Evolutionary conservation across 2,113 vertebrate genomes (phyloP), one percentile per base, ranked within the genome.

Genomic region (Datnioides undecimradiatus): DNA sequence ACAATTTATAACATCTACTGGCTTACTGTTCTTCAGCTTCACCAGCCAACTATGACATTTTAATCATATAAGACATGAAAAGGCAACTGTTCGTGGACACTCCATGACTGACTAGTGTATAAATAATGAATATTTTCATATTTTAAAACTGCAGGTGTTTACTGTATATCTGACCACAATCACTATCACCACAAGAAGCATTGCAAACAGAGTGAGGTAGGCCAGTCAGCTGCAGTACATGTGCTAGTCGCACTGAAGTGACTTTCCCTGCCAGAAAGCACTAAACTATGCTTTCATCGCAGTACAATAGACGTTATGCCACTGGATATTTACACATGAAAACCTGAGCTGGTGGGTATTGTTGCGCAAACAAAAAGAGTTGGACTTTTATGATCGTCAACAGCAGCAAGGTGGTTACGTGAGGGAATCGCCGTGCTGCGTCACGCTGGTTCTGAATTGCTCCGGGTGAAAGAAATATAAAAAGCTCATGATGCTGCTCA

Each of bases 401-500:
- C 51, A 34, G 51, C 41, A 49, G 49, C 19, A 29, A 1, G n/a
- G 29, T 12, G 14, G 49, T 23, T 1, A 31, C 12, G 9, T 11
- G 21, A 65, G 40, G 40, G 34, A 54, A 64, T 2, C 1, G 9
- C 23, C 6, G 3, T 1, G 25, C 55, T 23, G 38, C 3, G 38
- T 34, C 17, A 19, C 8, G 10, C 9, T 36, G 54, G 9, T 17
- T 8, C 62, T 11, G 19, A 54, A 49, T 21, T 51, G 49, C 64
- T 63, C 6, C 0, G 12, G 57, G 70, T 77, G 25, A 75, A 70
- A 46, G 16, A 16, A 51, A 51, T 23, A 25, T 16, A 43, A 54
- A 31, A 0, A 60, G 46, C 29, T 57, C 12, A 29, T 17, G 19
- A 29, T 12, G 10, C 55, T 29, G 67, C 95, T 95, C 86, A 98